Evolutionary conservation across 35 echinoderm and acorn worm genomes (phyloP).

Genomic region (Holothuria glaberrima): DNA sequence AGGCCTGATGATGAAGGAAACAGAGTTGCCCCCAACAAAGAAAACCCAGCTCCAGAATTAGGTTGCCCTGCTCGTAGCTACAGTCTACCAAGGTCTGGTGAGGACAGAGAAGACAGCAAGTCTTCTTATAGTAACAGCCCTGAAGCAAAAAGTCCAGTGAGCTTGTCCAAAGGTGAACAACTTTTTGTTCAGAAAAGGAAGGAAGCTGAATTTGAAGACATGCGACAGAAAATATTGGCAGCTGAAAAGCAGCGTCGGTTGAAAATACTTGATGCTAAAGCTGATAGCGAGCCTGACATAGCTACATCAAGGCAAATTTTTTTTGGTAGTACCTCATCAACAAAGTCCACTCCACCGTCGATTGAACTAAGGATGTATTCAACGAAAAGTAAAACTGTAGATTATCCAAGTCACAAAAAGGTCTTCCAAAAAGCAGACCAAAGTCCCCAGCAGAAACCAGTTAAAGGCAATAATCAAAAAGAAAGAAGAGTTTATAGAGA

Average conservation of each 20-base stretch:
- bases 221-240: constrained; percentile 2
- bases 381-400: constrained; percentile 13
- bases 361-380: constrained; percentile 54
- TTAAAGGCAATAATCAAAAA: not conserved
- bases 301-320: not conserved
- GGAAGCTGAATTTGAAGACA: constrained; percentile 40
- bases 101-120: not conserved
- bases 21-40: not conserved
- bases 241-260: not conserved
- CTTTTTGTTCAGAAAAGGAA: constrained; percentile 57
- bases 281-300: constrained; percentile 33
- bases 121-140: not conserved
- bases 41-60: not conserved
- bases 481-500: not conserved
- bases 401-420: constrained; percentile 48
- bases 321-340: not conserved
- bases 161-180: constrained; percentile 27
- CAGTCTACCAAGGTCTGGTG: constrained; percentile 4
- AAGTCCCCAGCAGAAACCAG: not conserved
- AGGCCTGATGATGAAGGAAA: not conserved
- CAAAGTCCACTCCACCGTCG: constrained; percentile 44
- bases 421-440: constrained; percentile 38
- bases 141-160: not conserved
- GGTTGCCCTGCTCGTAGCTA: not conserved
- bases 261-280: constrained; percentile 33